Base-by-base conservation (phyloP, 2,797 vertebrate species). In the Betta splendens region DNA sequence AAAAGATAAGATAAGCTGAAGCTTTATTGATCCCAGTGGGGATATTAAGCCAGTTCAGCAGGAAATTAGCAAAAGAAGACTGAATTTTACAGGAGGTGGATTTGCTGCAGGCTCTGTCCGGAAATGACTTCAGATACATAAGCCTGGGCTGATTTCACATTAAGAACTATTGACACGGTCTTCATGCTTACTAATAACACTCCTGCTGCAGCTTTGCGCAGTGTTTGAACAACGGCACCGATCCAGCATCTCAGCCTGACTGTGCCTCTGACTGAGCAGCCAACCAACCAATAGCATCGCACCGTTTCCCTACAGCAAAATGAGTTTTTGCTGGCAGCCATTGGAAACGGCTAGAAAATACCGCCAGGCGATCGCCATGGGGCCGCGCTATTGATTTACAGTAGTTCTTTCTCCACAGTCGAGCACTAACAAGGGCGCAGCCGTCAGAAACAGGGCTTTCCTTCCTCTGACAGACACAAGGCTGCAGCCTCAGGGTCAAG, bases 31-130 rank as follows among this genome's bases (percentile, higher is more conserved):
- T 86, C 83, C 46, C 60, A 36, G 60, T 35, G 29, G 62, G 77
- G 77, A 85, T 79, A 88, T 88, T 81, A 75, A 65, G 62, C 63
- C 62, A 0, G 33, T 49, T 47, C 7, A 37, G 48, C 79, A 85
- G 83, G 85, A 88, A 85, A 88, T 86, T 63, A 87, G 81, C 48
- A 53, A 38, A 55, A 46, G 38, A 69, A 77, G 75, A 38, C 25
- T 3, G 22, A 61, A 69, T 58, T 67, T 75, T 11, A 45, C 31
- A 40, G 42, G n/a, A 51, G 21, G 25, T 12, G 2, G 23, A 28
- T 37, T 28, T 36, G 40, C 26, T 44, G 38, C 28, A 26, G 60
- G 39, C 26, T 11, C 17, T 3, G 5, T 38, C 39, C 50, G 61
- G 64, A 58, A 33, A 15, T 10, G 42, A 38, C 35, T 28, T 31